A percentile compares a stretch with the other conserved stretches of the same genome.
Evolutionary conservation across 2,888 invertebrate genomes (phyloP).

Genomic region (Lottia gigantea): DNA sequence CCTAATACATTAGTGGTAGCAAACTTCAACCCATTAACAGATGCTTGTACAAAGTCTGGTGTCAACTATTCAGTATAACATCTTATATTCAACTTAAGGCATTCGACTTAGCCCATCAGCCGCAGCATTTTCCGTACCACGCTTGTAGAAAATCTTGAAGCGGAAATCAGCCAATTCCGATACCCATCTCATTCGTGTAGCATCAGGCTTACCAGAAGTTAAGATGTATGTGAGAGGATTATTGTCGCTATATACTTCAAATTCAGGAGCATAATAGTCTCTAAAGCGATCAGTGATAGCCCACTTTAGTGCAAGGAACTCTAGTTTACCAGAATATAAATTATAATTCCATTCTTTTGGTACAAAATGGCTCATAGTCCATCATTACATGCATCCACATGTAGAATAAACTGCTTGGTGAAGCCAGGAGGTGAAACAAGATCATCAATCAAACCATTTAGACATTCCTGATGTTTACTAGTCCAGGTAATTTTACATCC

Average conservation of each 20-base stretch:
- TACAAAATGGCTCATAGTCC: too few species aligned
- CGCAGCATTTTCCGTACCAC: slow-evolving; percentile 27
- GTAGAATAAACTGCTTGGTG: slow-evolving; percentile 17
- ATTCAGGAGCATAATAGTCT: slow-evolving; percentile 14
- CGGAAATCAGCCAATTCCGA: too few species aligned
- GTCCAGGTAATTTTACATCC: slow-evolving; percentile 16
- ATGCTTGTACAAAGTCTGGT: too few species aligned
- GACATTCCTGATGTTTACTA: slow-evolving; percentile 1
- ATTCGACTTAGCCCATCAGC: slow-evolving; percentile 30
- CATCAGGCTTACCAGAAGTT: too few species aligned
- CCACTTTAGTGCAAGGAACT: slow-evolving; percentile 27
- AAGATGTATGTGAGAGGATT: slow-evolving; percentile 22
- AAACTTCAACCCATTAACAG: too few species aligned
- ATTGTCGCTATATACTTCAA: slow-evolving; percentile 21
- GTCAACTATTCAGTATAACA: not conserved
- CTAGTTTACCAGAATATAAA: slow-evolving; percentile 22
- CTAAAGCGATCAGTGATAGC: slow-evolving; percentile 20
- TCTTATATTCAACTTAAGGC: slow-evolving; percentile 4
- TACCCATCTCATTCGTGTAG: too few species aligned
- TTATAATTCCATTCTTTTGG: slow-evolving; percentile 16
- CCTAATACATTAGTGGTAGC: too few species aligned
- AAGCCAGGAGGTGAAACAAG: slow-evolving; percentile 9
- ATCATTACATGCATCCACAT: too few species aligned
- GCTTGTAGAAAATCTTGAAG: slow-evolving; percentile 25
- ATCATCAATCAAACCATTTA: slow-evolving; percentile 13